phyloP scores from a whole-genome alignment of 1,140 invertebrate genomes.

The Drosophila watanabei region DNA sequence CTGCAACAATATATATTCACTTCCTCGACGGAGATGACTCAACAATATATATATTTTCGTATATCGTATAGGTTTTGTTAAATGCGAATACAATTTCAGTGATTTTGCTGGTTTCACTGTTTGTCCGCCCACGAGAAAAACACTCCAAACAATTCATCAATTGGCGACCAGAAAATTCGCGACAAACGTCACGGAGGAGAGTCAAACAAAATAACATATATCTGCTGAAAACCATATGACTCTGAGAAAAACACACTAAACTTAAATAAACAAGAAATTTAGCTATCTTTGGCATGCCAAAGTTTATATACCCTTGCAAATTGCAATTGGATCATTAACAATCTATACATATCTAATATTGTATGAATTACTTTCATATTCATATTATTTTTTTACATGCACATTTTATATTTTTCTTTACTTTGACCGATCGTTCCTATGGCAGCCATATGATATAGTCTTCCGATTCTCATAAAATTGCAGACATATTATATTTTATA shows the following conservation, averaged over 20 bases:
- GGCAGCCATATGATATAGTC: too few relatives aligned
- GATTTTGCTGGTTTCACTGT: slow-evolving; percentile 25
- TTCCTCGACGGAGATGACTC: slow-evolving; percentile 65
- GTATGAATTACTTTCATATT: too few relatives aligned
- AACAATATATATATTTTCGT: slow-evolving; percentile 14
- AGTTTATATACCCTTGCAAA: too few relatives aligned
- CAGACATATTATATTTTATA: too few relatives aligned
- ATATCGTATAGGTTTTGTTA: neutral
- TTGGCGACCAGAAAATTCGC: slow-evolving; percentile 40
- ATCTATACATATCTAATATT: too few relatives aligned
- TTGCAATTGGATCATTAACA: too few relatives aligned
- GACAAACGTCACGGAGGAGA: slow-evolving; percentile 68
- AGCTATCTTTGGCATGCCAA: too few relatives aligned
- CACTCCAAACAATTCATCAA: slow-evolving; percentile 64
- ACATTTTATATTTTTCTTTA: too few relatives aligned
- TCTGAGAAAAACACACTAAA: slow-evolving; percentile 44
- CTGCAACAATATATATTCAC: slow-evolving; percentile 47
- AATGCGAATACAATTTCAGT: slow-evolving; percentile 57
- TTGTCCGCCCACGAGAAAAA: slow-evolving; percentile 23
- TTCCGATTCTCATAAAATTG: too few relatives aligned
- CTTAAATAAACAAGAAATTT: neutral
- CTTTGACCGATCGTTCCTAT: too few relatives aligned
- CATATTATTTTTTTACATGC: too few relatives aligned
- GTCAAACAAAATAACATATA: slow-evolving; percentile 23
- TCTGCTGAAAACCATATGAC: slow-evolving; percentile 60